Conservation (phyloP, 2,888 invertebrate species). For the Drosophila nr. perissopoda region DNA sequence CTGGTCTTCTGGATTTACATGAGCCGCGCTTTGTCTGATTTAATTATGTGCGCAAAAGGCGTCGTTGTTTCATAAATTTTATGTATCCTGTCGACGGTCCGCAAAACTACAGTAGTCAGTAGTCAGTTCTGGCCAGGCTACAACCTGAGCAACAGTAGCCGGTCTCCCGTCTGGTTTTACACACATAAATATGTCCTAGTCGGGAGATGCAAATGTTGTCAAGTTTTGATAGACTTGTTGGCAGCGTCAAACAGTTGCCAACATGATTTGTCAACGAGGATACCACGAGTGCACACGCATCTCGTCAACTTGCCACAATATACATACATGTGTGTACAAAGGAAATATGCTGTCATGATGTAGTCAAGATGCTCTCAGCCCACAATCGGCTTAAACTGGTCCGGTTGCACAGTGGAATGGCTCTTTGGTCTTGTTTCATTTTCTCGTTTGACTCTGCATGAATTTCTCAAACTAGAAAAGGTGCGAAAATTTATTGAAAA, state of each 20-base stretch:
- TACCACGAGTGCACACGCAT: conserved; percentile 28
- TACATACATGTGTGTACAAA: not conserved
- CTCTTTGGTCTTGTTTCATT: not conserved
- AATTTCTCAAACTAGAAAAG: not conserved
- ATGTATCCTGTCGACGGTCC: conserved; percentile 70
- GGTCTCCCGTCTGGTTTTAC: conserved; percentile 32
- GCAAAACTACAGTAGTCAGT: conserved; percentile 30
- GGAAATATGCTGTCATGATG: not conserved
- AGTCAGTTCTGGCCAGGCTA: not conserved
- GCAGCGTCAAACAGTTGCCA: conserved; percentile 54
- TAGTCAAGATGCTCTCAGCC: not conserved
- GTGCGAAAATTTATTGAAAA: not conserved
- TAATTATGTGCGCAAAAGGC: conserved; percentile 78
- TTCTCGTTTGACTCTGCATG: not conserved
- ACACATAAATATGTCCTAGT: conserved; percentile 32
- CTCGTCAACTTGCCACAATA: conserved; percentile 13
- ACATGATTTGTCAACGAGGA: conserved; percentile 67
- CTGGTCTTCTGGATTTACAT: conserved; percentile 67
- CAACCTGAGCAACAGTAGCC: conserved; percentile 26
- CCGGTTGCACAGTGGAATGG: not conserved
- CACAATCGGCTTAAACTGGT: conserved; percentile 1
- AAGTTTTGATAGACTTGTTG: conserved; percentile 73
- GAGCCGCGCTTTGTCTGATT: conserved; percentile 76
- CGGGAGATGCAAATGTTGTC: conserved; percentile 70
- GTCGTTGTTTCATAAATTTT: conserved; percentile 79